phyloP scores from a whole-genome alignment of 2,113 vertebrate species.

The Urocynchramus pylzowi region DNA sequence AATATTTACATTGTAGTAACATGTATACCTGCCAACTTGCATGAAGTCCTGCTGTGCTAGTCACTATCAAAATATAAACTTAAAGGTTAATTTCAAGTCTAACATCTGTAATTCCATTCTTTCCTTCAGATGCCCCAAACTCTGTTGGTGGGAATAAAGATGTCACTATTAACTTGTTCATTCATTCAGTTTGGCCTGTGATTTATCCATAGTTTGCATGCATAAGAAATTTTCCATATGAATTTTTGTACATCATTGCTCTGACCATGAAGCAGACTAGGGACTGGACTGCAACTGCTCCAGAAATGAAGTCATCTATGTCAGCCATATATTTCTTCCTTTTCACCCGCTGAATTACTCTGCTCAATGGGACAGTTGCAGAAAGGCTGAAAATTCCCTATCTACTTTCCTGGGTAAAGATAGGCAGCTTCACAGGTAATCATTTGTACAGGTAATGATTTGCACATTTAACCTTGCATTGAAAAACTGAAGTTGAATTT shows the following conservation, averaged over 20 bases:
- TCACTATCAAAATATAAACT: neutral
- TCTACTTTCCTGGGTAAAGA: neutral
- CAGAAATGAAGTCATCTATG: neutral
- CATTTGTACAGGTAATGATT: slow-evolving; percentile 3
- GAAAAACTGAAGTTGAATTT: neutral
- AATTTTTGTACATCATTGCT: neutral
- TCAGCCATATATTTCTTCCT: neutral
- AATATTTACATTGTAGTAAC: neutral
- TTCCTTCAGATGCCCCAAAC: neutral
- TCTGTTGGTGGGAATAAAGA: neutral
- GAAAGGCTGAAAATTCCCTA: neutral
- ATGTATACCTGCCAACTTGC: neutral
- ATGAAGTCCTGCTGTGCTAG: neutral
- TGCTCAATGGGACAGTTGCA: neutral
- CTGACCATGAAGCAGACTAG: neutral
- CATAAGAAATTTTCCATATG: neutral
- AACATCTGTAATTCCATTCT: neutral
- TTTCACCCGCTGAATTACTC: neutral
- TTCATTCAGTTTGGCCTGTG: neutral
- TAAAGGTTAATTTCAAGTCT: slow-evolving; percentile 6
- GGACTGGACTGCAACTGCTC: neutral
- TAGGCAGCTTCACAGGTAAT: neutral
- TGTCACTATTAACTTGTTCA: neutral
- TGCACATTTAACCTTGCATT: neutral
- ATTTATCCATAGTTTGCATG: neutral